A percentile compares a stretch with the other conserved stretches of the same genome.
Conservation (phyloP, 2,888 invertebrate genomes). For the Ptycholaimellus sp. region DNA sequence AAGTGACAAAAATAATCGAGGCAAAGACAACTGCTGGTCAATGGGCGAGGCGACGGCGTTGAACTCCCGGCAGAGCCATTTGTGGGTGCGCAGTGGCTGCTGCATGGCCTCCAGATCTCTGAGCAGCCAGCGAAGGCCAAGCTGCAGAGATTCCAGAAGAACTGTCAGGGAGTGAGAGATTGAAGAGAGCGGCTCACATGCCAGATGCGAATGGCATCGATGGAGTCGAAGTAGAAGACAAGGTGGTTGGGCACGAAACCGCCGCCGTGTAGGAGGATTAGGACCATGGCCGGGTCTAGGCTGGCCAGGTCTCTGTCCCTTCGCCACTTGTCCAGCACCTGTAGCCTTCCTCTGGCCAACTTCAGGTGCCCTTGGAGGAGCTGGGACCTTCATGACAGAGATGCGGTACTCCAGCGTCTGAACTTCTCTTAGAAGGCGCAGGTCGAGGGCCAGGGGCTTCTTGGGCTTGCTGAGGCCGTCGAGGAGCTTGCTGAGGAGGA, state of each 20-base stretch:
- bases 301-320: slow-evolving; percentile 14
- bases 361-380: too few relatives aligned
- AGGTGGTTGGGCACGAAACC: slow-evolving; percentile 14
- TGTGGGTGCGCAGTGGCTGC: slow-evolving; percentile 5
- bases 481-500: slow-evolving; percentile 13
- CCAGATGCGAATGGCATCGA: too few relatives aligned
- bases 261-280: slow-evolving; percentile 18
- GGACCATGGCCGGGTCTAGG: slow-evolving; percentile 16
- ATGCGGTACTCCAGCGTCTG: slow-evolving; percentile 19
- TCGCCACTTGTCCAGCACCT: slow-evolving; percentile 18
- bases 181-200: too few relatives aligned
- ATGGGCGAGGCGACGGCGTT: slow-evolving; percentile 1
- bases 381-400: slow-evolving; percentile 14
- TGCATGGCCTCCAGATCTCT: background rate
- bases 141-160: too few relatives aligned
- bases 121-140: slow-evolving; percentile 3
- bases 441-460: too few relatives aligned
- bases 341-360: too few relatives aligned
- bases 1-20: background rate
- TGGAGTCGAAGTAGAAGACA: background rate
- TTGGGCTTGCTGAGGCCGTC: too few relatives aligned
- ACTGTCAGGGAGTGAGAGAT: too few relatives aligned
- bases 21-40: background rate
- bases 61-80: slow-evolving; percentile 5
- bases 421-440: slow-evolving; percentile 9